These are phyloP conservation scores for Caenorhabditis japonica DNA, from an alignment of 2,888 invertebrate genomes.

Conservation along the genomic window DNA sequence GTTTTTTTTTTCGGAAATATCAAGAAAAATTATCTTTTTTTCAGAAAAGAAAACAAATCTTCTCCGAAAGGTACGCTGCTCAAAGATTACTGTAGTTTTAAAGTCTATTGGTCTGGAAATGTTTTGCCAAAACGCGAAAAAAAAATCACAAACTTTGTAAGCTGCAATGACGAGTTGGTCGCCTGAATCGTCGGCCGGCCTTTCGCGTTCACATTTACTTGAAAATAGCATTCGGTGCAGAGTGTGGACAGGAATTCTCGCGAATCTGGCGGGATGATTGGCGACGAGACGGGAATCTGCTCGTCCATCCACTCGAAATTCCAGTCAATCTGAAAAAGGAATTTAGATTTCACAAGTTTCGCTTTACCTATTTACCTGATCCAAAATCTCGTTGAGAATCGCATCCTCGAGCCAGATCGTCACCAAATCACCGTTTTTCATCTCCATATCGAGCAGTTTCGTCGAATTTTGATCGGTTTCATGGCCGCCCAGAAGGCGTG, in stretches of 20 bases:
- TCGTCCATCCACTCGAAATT: conserved; percentile 76
- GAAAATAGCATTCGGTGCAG: conserved; percentile 74
- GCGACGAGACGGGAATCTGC: conserved; percentile 70
- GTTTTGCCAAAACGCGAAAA: too few relatives aligned
- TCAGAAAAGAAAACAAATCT: too few relatives aligned
- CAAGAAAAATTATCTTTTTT: too few relatives aligned
- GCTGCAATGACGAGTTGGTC: conserved; percentile 67
- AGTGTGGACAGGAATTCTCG: conserved; percentile 72
- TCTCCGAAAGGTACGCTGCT: too few relatives aligned
- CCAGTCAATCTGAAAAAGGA: conserved; percentile 68
- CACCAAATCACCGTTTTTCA: conserved; percentile 62
- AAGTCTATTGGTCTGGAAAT: too few relatives aligned
- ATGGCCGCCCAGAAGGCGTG: conserved; percentile 13
- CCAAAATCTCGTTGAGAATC: conserved; percentile 72
- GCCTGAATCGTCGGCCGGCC: conserved; percentile 70
- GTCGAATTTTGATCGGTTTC: conserved; percentile 37
- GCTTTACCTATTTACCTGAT: conserved; percentile 68
- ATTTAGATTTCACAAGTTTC: too few relatives aligned
- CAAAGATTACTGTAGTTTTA: too few relatives aligned
- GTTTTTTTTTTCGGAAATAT: too few relatives aligned
- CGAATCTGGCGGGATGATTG: conserved; percentile 70
- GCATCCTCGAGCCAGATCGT: conserved; percentile 74
- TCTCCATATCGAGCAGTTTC: conserved; percentile 60
- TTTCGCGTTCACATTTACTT: conserved; percentile 71
- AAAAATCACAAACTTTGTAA: conserved; percentile 73